A percentile compares a stretch with the other conserved stretches of the same genome.
Conservation (phyloP, 1,140 invertebrate species). For the Leptonema lineaticorne region DNA sequence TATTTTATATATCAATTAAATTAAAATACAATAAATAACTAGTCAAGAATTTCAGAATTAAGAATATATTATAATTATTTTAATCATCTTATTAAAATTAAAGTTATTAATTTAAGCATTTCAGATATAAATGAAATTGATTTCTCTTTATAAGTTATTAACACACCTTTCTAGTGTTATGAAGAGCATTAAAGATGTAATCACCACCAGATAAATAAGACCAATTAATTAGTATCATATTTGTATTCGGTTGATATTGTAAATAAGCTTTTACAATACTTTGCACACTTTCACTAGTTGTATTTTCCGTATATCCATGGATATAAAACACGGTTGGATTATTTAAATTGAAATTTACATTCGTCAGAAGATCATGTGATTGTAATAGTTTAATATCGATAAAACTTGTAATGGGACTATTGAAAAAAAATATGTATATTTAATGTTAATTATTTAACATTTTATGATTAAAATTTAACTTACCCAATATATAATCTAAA, state of each 20-base stretch:
- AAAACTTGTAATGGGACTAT: constrained; percentile 48
- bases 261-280: constrained; percentile 43
- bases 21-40: too few relatives aligned
- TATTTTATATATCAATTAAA: too few relatives aligned
- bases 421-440: constrained; percentile 38
- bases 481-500: constrained; percentile 40
- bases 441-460: not conserved
- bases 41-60: too few relatives aligned
- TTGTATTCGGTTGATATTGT: constrained; percentile 25
- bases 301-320: constrained; percentile 60
- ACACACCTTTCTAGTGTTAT: constrained; percentile 31
- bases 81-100: too few relatives aligned
- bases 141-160: too few relatives aligned
- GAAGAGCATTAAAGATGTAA: constrained; percentile 37
- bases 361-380: constrained; percentile 46
- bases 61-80: too few relatives aligned
- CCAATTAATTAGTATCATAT: constrained; percentile 39
- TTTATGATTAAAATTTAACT: not conserved
- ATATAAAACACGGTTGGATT: constrained; percentile 59
- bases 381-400: constrained; percentile 50
- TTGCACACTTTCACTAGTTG: constrained; percentile 59
- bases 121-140: too few relatives aligned
- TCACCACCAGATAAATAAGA: constrained; percentile 38
- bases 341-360: constrained; percentile 54
- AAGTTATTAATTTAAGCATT: too few relatives aligned